These are phyloP conservation scores for Microctonus aethiopoides DNA, from an alignment of 2,888 invertebrate genomes.

Conservation along the genomic window DNA sequence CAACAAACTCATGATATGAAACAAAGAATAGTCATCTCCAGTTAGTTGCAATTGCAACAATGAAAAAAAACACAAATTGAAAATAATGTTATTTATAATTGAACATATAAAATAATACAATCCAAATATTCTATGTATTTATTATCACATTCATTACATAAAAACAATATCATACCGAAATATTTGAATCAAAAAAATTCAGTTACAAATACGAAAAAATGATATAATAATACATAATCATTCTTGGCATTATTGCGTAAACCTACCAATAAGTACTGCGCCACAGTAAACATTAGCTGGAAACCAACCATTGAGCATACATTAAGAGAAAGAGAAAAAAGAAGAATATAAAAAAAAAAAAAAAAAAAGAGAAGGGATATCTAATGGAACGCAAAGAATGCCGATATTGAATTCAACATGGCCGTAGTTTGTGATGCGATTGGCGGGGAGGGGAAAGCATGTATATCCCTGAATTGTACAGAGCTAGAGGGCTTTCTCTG, in stretches of 20 bases:
- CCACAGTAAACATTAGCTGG: neutral
- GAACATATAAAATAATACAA: too few relatives aligned
- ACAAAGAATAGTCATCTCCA: neutral
- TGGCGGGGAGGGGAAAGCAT: slow-evolving; percentile 33
- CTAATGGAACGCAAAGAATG: slow-evolving; percentile 61
- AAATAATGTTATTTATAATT: too few relatives aligned
- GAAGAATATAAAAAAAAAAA: slow-evolving; percentile 15
- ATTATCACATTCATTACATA: too few relatives aligned
- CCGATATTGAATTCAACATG: slow-evolving; percentile 68
- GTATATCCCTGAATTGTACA: slow-evolving; percentile 33
- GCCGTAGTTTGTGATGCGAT: slow-evolving; percentile 56
- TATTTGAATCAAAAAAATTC: too few relatives aligned
- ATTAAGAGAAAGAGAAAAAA: neutral
- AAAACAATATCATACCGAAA: too few relatives aligned
- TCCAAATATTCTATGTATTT: too few relatives aligned
- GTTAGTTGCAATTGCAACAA: neutral
- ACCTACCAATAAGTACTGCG: slow-evolving; percentile 1
- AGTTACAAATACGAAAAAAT: too few relatives aligned
- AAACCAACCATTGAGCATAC: neutral
- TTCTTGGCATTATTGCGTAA: too few relatives aligned
- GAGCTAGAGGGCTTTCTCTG: slow-evolving; percentile 19
- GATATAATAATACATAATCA: too few relatives aligned
- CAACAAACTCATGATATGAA: neutral
- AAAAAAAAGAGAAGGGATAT: slow-evolving; percentile 46
- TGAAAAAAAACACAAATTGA: neutral